Evolutionary conservation across 2,113 vertebrate species (phyloP), one percentile per base, ranked within the genome.

Genomic region (Barbus barbus): DNA sequence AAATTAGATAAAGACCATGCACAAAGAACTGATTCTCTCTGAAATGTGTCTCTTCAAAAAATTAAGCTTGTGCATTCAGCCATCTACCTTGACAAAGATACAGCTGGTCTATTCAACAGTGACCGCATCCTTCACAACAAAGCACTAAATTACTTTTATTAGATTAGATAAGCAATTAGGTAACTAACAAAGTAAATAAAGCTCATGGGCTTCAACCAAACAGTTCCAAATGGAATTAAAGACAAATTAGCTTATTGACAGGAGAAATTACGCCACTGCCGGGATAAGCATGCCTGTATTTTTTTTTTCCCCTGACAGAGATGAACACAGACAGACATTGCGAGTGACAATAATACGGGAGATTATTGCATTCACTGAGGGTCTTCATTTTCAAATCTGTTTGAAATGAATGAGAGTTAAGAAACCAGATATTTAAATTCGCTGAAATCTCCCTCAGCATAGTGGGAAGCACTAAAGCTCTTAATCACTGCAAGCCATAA

Each of bases 141-240:
- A 92, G 90, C 92, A 90, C 89, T 90, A 90, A 92, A 93, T 93
- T 90, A 90, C 88, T 89, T 90, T 86, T 93, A 94, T 91, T 91
- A 93, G 91, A 94, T 93, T 92, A 93, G 93, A 92, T 91, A 92
- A 92, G 90, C 92, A 94, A 94, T 94, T 94, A 94, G 74, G 83
- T 89, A 86, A 90, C 92, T 93, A 92, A 92, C 91, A 92, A 91
- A 92, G 90, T 93, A 92, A 93, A 93, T 92, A 92, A 90, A 88
- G 92, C 90, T 90, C 78, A 74, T 86, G 90, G 93, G 92, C 93
- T 90, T 90, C 85, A 80, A 87, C 86, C 86, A 87, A 92, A 89
- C 89, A 89, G 85, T 88, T 86, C 87, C 88, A 86, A 92, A 92
- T 86, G 84, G 87, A 93, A 92, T 91, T 90, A 93, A 89, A 91